Base-by-base conservation (phyloP, 1,140 invertebrate species). In the Parapsyche elsis region DNA sequence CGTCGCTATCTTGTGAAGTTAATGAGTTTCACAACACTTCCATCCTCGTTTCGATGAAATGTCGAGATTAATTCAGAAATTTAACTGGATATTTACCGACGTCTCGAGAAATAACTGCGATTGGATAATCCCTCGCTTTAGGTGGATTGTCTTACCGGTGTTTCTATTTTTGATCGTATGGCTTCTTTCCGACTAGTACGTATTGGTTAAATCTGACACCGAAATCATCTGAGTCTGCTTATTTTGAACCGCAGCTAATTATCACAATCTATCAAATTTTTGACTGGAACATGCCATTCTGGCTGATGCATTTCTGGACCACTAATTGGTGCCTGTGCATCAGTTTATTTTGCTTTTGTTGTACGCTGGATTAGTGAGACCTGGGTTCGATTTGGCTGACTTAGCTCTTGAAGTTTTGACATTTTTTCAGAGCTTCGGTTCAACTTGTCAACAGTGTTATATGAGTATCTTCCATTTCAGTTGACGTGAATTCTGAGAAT, bases 401-500 rank as follows among this genome's bases (percentile, higher is more conserved):
- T 14, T 53, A 1, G 10, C 49, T 12, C 4, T 14, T 2, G 49
- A 53, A 53, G 49, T 53, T 53, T 53, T 53, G 30, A 14, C 49
- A 4, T 53, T 53, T 53, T 53, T 53, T 16, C 10, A 16, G 4
- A 53, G 49, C 12, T 12, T 12, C 10, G 16, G 49, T 5, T 53
- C 49, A 53, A 16, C 49, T 12, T 53, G 49, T 53, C 49, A 53
- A 16, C 16, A 4, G 16, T 53, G 10, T 12, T 53, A 53, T 53
- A 16, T 10, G 10, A 14, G 49, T 10, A 53, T 53, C 16, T 1
- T 53, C 21, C 64, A 14, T 67, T 67, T 67, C 2, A 26, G 24
- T 24, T 64, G 59, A 64, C 59, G 21, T 23, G 64, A 67, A 67
- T 67, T 67, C 64, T n/a, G 12, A 26, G 64, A 67, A 67, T 67